These are phyloP conservation scores for Ellobium chinense DNA, from an alignment of 2,888 invertebrate species.

Conservation along the genomic window DNA sequence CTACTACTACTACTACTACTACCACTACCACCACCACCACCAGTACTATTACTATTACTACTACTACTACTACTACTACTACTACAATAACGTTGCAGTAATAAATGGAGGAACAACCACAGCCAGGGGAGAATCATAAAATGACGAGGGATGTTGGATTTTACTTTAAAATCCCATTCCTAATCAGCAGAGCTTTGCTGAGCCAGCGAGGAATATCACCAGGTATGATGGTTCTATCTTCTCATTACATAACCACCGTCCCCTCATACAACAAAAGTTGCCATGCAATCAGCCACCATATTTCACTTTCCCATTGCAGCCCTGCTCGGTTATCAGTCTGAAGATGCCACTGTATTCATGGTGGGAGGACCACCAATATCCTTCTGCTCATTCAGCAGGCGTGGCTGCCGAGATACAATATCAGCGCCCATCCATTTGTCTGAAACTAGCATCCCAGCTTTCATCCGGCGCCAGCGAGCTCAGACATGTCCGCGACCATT, in stretches of 20 bases:
- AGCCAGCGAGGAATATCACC: background rate
- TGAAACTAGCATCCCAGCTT: background rate
- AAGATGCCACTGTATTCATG: background rate
- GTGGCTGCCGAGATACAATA: background rate
- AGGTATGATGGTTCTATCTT: background rate
- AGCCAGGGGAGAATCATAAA: background rate
- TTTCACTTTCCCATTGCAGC: background rate
- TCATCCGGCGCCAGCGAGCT: background rate
- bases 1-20: slow-evolving; percentile 38
- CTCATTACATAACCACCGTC: background rate
- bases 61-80: slow-evolving; percentile 38
- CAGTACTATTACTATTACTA: slow-evolving; percentile 39
- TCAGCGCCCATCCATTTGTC: background rate
- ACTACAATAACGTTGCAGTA: background rate
- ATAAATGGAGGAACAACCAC: background rate
- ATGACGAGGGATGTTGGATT: background rate
- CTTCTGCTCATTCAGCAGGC: background rate
- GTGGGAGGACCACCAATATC: background rate
- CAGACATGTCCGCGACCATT: background rate
- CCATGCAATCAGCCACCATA: background rate
- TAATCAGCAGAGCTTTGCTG: no score
- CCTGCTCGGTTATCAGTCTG: background rate
- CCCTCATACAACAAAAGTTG: background rate
- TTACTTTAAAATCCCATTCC: no score
- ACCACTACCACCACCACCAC: slow-evolving; percentile 37